These are phyloP conservation scores for Diplogasteroides magnus DNA, from an alignment of 1,140 invertebrate species.

Conservation along the genomic window DNA sequence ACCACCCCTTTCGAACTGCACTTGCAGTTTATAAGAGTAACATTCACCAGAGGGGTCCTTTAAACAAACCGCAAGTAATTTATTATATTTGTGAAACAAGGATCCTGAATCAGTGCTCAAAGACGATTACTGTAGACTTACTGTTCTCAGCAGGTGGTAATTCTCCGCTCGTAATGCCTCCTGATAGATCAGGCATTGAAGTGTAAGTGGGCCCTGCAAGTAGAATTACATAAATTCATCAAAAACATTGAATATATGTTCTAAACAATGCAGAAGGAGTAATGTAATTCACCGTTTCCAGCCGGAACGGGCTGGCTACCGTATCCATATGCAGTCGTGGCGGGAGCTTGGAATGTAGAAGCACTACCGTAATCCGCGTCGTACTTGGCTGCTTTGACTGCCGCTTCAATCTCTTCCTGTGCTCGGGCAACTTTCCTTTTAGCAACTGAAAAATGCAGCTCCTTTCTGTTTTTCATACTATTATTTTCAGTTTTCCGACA, in stretches of 20 bases:
- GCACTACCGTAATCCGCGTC: background rate
- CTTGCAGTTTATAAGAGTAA: too few species aligned
- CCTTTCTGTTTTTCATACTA: background rate
- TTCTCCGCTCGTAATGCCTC: background rate
- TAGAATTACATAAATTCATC: too few species aligned
- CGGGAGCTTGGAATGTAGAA: background rate
- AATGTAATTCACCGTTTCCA: background rate
- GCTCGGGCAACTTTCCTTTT: background rate
- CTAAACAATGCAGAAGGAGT: too few species aligned
- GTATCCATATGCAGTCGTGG: background rate
- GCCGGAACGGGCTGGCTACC: background rate
- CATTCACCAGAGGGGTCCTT: too few species aligned
- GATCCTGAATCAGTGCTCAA: too few species aligned
- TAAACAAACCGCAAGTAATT: too few species aligned
- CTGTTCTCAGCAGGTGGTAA: background rate
- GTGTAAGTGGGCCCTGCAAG: background rate
- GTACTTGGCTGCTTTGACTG: background rate
- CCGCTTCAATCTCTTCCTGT: background rate
- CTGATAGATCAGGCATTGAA: background rate
- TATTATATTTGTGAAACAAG: too few species aligned
- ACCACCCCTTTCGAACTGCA: too few species aligned
- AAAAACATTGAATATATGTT: too few species aligned
- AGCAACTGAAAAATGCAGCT: background rate
- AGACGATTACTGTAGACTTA: too few species aligned
- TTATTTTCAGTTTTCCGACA: too few species aligned